A percentile compares a stretch with the other conserved stretches of the same genome.
These are phyloP conservation scores for Chaetodon trifascialis DNA, from an alignment of 2,113 vertebrate genomes.

Conservation along the genomic window DNA sequence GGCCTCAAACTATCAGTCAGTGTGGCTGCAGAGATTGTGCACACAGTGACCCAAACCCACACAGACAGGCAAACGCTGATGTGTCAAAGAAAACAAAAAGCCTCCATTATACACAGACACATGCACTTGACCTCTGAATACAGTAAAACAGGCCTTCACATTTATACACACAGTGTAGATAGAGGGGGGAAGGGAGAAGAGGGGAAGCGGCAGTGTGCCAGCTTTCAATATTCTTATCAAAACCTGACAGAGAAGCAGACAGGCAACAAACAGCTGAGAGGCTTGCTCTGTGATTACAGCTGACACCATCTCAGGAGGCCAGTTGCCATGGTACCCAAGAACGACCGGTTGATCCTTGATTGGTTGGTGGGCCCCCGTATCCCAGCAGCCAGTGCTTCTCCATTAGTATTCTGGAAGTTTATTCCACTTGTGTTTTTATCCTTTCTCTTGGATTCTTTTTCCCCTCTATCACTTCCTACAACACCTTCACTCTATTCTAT, in stretches of 20 bases:
- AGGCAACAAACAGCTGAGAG: slow-evolving; percentile 53
- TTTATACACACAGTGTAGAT: slow-evolving; percentile 1
- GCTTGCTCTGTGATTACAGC: slow-evolving; percentile 79
- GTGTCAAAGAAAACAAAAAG: slow-evolving; percentile 1
- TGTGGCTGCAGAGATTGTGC: not conserved
- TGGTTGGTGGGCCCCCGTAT: slow-evolving; percentile 74
- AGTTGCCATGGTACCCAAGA: slow-evolving; percentile 77
- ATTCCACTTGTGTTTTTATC: slow-evolving; percentile 61
- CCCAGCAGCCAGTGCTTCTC: slow-evolving; percentile 71
- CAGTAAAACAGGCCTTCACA: not conserved
- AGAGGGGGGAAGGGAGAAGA: not conserved
- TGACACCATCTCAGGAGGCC: slow-evolving; percentile 78
- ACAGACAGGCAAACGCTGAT: not conserved
- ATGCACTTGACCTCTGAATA: not conserved
- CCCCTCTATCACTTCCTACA: slow-evolving; percentile 1
- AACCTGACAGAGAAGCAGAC: slow-evolving; percentile 47
- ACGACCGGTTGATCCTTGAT: slow-evolving; percentile 74
- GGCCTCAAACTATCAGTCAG: slow-evolving; percentile 39
- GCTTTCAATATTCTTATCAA: slow-evolving; percentile 55
- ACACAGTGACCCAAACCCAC: slow-evolving; percentile 6
- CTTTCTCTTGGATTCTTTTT: slow-evolving; percentile 16
- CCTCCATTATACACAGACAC: not conserved
- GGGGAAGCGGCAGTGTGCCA: slow-evolving; percentile 4
- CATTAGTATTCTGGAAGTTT: slow-evolving; percentile 80
- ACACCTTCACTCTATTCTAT: slow-evolving; percentile 9